Percentiles rank a stretch among this genome's conserved stretches.
Evolutionary conservation across 1,140 invertebrate species (phyloP).

Genomic region (Hestina assimilis): DNA sequence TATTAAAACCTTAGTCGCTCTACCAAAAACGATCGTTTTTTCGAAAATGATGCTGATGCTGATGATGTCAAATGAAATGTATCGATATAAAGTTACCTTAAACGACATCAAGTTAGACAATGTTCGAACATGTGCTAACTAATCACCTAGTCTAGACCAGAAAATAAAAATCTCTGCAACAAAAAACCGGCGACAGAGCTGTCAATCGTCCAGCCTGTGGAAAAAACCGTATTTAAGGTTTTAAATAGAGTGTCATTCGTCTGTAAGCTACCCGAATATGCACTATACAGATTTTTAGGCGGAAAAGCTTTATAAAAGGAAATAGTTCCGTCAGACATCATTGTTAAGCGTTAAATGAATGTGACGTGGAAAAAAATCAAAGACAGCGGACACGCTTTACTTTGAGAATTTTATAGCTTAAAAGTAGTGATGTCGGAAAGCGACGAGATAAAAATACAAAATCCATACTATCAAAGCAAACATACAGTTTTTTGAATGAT

Average conservation of each 20-base stretch:
- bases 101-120: slow-evolving; percentile 34
- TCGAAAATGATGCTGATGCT: too few relatives aligned
- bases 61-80: slow-evolving; percentile 22
- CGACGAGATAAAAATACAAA: background rate
- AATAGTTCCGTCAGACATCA: slow-evolving; percentile 27
- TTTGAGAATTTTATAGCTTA: slow-evolving; percentile 2
- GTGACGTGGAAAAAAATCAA: slow-evolving; percentile 15
- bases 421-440: background rate
- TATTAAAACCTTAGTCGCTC: too few relatives aligned
- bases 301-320: slow-evolving; percentile 34
- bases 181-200: slow-evolving; percentile 47
- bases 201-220: slow-evolving; percentile 42
- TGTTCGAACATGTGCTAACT: slow-evolving; percentile 42
- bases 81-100: slow-evolving; percentile 12
- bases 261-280: slow-evolving; percentile 41
- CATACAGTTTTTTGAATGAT: too few relatives aligned
- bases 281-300: slow-evolving; percentile 41
- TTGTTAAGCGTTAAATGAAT: slow-evolving; percentile 23
- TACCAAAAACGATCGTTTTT: too few relatives aligned
- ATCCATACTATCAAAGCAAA: too few relatives aligned
- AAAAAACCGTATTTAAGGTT: slow-evolving; percentile 46
- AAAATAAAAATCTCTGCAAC: slow-evolving; percentile 37
- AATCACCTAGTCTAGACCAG: slow-evolving; percentile 45
- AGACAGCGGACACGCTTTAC: slow-evolving; percentile 13
- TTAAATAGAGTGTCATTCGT: slow-evolving; percentile 40